phyloP scores from a whole-genome alignment of 2,113 vertebrate genomes.

The Saguinus midas region DNA sequence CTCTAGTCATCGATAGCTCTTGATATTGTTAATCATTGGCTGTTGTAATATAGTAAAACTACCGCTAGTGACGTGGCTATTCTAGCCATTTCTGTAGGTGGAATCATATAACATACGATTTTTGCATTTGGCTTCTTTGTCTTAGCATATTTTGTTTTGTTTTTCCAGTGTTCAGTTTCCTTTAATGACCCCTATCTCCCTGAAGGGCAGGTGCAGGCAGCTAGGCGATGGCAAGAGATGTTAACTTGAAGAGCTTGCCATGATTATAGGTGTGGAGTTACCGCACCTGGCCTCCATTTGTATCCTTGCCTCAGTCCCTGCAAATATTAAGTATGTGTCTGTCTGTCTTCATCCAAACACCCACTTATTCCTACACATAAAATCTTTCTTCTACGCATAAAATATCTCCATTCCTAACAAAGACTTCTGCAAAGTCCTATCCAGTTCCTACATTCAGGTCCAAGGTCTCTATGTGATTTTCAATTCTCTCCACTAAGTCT shows the following conservation, averaged over 20 bases:
- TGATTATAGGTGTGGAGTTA: constrained; percentile 42
- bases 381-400: neutral
- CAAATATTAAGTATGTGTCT: neutral
- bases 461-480: neutral
- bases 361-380: neutral
- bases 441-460: neutral
- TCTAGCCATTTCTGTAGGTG: neutral
- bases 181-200: constrained; percentile 72
- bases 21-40: neutral
- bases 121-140: neutral
- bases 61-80: neutral
- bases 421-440: neutral
- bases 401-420: neutral
- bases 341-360: neutral
- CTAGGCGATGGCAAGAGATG: neutral
- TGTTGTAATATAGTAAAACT: neutral
- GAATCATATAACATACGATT: neutral
- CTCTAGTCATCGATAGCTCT: neutral
- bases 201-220: constrained; percentile 42
- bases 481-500: neutral
- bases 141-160: neutral
- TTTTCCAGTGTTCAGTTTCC: constrained; percentile 69
- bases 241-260: constrained; percentile 95
- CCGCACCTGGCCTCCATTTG: neutral
- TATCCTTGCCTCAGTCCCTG: neutral